Conservation (phyloP, 2,888 invertebrate species). For the Tricholauxania praeusta region DNA sequence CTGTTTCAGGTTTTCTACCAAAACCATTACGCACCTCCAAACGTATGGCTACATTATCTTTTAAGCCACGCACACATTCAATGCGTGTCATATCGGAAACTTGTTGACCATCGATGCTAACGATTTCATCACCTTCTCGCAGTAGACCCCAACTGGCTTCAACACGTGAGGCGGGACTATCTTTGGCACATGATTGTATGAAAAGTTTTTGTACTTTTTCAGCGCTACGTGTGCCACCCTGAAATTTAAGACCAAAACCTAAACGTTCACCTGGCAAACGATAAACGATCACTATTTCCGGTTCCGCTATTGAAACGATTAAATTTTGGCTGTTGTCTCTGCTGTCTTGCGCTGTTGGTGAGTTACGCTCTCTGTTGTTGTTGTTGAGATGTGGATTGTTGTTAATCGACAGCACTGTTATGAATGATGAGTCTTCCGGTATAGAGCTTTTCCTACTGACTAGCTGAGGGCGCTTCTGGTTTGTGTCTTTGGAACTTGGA, state of each 20-base stretch:
- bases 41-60: constrained; percentile 86
- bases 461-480: constrained; percentile 55
- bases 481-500: constrained; percentile 62
- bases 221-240: constrained; percentile 86
- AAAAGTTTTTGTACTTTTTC: constrained; percentile 85
- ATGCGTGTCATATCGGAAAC: constrained; percentile 86
- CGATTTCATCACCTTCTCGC: constrained; percentile 89
- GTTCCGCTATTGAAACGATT: constrained; percentile 62
- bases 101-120: constrained; percentile 85
- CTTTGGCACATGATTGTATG: constrained; percentile 89
- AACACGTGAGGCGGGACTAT: constrained; percentile 89
- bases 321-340: constrained; percentile 28
- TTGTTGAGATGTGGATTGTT: constrained; percentile 54
- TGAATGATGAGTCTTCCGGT: constrained; percentile 69
- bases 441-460: constrained; percentile 57
- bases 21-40: constrained; percentile 75
- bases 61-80: constrained; percentile 86
- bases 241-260: constrained; percentile 92
- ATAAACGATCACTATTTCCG: constrained; percentile 83
- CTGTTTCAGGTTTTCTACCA: constrained; percentile 59
- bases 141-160: constrained; percentile 85
- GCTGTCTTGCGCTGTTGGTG: constrained; percentile 41
- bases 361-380: constrained; percentile 42
- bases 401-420: constrained; percentile 75
- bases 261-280: constrained; percentile 90